These are phyloP conservation scores for Fratercula arctica DNA, from an alignment of 2,797 vertebrate genomes.

Conservation along the genomic window DNA sequence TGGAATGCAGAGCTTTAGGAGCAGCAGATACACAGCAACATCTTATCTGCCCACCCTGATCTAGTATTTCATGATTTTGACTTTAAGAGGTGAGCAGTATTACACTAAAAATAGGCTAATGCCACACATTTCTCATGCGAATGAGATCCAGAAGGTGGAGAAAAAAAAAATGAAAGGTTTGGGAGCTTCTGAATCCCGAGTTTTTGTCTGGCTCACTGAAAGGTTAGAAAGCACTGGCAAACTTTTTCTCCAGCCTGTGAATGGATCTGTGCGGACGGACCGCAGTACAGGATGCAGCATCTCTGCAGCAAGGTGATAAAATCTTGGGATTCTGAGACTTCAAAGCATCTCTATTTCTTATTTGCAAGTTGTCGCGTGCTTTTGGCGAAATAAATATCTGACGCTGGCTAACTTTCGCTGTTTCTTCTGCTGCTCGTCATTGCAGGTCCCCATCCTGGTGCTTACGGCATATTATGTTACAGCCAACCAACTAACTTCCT, in stretches of 20 bases:
- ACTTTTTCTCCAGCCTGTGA: background rate
- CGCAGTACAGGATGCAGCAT: background rate
- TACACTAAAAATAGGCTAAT: background rate
- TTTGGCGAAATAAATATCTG: slow-evolving; percentile 13
- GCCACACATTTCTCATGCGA: background rate
- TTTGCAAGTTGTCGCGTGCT: background rate
- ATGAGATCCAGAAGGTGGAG: background rate
- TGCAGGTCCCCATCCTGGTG: background rate
- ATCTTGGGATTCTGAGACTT: background rate
- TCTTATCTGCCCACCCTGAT: background rate
- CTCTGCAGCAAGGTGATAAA: background rate
- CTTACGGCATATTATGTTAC: slow-evolving; percentile 41
- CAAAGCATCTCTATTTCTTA: background rate
- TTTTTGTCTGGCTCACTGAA: background rate
- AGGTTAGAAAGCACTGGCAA: background rate
- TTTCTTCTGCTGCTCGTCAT: background rate
- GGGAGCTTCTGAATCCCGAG: background rate
- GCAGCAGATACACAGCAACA: background rate
- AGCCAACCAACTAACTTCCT: slow-evolving; percentile 58
- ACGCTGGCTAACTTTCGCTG: background rate
- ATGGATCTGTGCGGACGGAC: background rate
- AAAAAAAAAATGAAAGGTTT: background rate
- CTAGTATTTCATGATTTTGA: background rate
- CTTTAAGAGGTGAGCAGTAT: background rate
- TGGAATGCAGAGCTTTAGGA: background rate